Conservation (phyloP, 2,113 vertebrate species). For the Meles meles region DNA sequence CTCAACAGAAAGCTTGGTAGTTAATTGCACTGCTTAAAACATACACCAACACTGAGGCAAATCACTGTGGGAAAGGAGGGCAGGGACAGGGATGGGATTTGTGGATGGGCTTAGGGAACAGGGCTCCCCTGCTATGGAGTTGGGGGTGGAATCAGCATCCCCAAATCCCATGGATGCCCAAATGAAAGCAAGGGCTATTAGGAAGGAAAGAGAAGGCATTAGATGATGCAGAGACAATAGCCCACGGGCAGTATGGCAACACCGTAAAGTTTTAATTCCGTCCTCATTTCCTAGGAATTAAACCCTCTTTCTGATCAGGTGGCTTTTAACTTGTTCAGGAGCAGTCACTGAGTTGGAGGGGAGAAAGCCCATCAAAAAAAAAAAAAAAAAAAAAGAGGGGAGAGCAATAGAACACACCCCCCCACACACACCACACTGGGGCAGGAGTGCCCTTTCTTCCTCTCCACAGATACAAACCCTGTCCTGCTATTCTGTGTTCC, state of each 20-base stretch:
- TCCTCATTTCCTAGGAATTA: neutral
- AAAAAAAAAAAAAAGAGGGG: neutral
- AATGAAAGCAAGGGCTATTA: neutral
- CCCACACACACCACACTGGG: accelerated
- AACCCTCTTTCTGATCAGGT: neutral
- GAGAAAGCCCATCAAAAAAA: neutral
- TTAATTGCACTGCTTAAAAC: neutral
- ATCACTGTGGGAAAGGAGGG: neutral
- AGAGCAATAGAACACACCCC: no score
- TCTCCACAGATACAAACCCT: neutral
- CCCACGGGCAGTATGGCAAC: neutral
- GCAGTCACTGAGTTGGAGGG: neutral
- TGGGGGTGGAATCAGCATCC: neutral
- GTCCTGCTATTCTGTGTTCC: neutral
- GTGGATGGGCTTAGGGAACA: neutral
- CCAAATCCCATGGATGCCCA: neutral
- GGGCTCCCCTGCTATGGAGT: accelerated
- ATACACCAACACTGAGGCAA: neutral
- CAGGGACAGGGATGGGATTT: neutral
- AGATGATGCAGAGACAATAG: neutral
- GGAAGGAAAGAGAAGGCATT: neutral
- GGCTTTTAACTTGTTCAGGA: neutral
- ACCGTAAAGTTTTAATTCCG: neutral
- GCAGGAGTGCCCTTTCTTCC: neutral
- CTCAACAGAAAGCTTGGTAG: neutral